These are phyloP conservation scores for Dissostichus mawsoni DNA, from an alignment of 2,113 vertebrate genomes.

Conservation along the genomic window DNA sequence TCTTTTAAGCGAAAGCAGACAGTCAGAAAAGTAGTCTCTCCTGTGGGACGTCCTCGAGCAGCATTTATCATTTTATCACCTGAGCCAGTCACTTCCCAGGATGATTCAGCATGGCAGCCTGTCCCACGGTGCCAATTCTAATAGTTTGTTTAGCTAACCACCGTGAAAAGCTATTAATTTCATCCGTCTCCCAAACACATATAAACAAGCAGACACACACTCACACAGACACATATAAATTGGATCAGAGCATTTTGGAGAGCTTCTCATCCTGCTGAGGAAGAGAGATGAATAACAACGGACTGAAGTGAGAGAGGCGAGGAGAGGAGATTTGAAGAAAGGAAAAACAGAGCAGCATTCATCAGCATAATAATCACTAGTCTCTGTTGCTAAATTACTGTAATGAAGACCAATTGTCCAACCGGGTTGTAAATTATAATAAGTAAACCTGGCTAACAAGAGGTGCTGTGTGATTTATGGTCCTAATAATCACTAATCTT, in stretches of 20 bases:
- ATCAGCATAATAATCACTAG: slow-evolving; percentile 45
- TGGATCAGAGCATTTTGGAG: slow-evolving; percentile 43
- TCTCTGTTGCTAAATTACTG: slow-evolving; percentile 56
- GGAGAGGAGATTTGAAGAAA: slow-evolving; percentile 19
- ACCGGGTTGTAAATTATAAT: slow-evolving; percentile 49
- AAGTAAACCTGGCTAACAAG: slow-evolving; percentile 47
- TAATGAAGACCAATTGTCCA: slow-evolving; percentile 67
- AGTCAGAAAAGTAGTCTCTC: slow-evolving; percentile 29
- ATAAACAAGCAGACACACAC: slow-evolving; percentile 10
- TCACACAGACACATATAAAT: slow-evolving; percentile 24
- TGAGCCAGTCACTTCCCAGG: slow-evolving; percentile 33
- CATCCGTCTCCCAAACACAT: slow-evolving; percentile 30
- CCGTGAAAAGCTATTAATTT: slow-evolving; percentile 70
- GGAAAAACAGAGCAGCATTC: slow-evolving; percentile 39
- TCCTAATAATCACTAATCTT: slow-evolving; percentile 52
- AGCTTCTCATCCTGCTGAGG: slow-evolving; percentile 43
- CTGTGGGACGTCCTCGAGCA: slow-evolving; percentile 43
- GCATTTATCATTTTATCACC: slow-evolving; percentile 55
- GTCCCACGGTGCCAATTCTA: slow-evolving; percentile 50
- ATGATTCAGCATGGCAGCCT: slow-evolving; percentile 61
- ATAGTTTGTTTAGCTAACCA: slow-evolving; percentile 68
- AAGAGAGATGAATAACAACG: slow-evolving; percentile 39
- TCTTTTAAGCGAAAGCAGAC: neutral
- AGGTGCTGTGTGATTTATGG: slow-evolving; percentile 56
- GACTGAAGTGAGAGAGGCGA: slow-evolving; percentile 2